phyloP scores from a whole-genome alignment of 2,113 vertebrate species.

The Ailurus styani region DNA sequence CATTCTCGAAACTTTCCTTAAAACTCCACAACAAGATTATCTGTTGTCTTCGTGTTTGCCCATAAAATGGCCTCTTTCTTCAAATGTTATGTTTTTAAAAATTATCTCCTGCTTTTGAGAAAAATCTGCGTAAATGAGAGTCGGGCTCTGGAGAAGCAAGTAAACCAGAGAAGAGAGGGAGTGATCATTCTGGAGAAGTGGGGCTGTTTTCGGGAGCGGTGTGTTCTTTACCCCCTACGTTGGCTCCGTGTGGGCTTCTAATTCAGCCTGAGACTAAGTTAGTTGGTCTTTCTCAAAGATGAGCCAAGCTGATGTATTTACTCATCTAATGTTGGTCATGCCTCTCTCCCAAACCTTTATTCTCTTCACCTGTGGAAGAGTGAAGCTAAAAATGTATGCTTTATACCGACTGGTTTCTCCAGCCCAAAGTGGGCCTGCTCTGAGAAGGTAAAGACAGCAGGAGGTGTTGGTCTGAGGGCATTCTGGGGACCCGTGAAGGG shows the following conservation, averaged over 20 bases:
- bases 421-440: background rate
- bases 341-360: background rate
- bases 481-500: background rate
- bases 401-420: background rate
- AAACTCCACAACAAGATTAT: background rate
- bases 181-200: background rate
- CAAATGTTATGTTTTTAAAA: background rate
- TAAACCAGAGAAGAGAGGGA: background rate
- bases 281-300: background rate
- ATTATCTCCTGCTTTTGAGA: background rate
- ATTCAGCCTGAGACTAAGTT: fast-evolving
- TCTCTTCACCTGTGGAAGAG: background rate
- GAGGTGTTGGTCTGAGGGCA: background rate
- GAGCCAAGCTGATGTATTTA: fast-evolving
- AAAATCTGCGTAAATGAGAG: background rate
- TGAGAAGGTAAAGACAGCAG: background rate
- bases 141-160: background rate
- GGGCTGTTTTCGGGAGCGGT: background rate
- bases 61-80: background rate
- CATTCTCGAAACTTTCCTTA: background rate
- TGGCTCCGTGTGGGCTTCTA: fast-evolving
- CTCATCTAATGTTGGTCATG: fast-evolving
- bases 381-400: no score
- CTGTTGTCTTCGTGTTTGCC: background rate
- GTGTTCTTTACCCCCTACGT: fast-evolving